Percentiles rank a stretch among this genome's conserved stretches.
Evolutionary conservation across 2,113 vertebrate genomes (phyloP).

Genomic region (Ceyx cyanopectus): DNA sequence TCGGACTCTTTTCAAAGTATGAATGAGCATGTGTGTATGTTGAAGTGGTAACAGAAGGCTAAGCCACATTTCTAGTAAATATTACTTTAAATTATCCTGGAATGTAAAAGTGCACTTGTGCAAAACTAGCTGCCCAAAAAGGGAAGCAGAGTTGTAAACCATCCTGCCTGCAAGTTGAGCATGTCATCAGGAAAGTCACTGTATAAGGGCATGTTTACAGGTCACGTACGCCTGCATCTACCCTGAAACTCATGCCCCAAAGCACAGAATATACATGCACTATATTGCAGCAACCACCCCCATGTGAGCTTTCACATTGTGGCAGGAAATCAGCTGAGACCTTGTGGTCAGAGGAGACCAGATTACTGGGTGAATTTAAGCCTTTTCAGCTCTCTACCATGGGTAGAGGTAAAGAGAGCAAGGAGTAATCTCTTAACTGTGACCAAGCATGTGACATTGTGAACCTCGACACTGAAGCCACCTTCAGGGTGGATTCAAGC

Average conservation of each 20-base stretch:
- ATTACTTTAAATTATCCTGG: conserved; percentile 56
- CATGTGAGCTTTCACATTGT: rapidly evolving
- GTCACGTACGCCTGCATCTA: conserved; percentile 32
- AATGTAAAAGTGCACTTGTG: conserved; percentile 53
- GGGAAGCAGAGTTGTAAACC: conserved; percentile 54
- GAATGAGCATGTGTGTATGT: conserved; percentile 53
- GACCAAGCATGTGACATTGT: background rate
- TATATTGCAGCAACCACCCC: background rate
- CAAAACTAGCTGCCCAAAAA: conserved; percentile 62
- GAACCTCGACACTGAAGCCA: background rate
- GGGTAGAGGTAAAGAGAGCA: background rate
- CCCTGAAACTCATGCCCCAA: background rate
- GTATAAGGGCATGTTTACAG: conserved; percentile 60
- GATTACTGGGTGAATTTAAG: background rate
- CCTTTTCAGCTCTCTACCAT: background rate
- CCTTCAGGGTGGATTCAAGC: background rate
- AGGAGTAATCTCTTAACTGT: background rate
- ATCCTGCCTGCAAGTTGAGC: background rate
- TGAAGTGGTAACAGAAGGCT: conserved; percentile 58
- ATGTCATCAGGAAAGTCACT: background rate
- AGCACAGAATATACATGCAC: background rate
- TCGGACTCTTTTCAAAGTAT: conserved; percentile 51
- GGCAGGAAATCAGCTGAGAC: background rate
- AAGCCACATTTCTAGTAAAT: conserved; percentile 60
- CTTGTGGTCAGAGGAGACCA: background rate